Conservation (phyloP, 1,140 invertebrate species). For the Apolygus lucorum region DNA sequence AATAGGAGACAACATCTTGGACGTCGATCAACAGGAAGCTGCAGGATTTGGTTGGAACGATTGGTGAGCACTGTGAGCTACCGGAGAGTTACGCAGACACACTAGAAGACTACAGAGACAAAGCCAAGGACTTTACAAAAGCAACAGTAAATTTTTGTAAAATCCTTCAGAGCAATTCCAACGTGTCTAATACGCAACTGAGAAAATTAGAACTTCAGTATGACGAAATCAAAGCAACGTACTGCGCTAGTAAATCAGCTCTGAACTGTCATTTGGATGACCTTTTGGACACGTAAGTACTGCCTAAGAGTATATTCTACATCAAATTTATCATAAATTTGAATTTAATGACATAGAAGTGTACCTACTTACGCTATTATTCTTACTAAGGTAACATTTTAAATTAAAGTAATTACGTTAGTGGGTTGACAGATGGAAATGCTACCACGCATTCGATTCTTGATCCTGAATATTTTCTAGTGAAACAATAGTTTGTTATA, state of each 20-base stretch:
- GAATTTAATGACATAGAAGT: too few relatives aligned
- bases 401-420: too few relatives aligned
- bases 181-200: constrained; percentile 31
- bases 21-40: not conserved
- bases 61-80: not conserved
- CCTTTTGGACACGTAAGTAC: constrained; percentile 32
- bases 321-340: too few relatives aligned
- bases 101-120: constrained; percentile 29
- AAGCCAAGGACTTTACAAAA: constrained; percentile 30
- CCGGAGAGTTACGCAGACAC: not conserved
- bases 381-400: too few relatives aligned
- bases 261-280: constrained; percentile 32
- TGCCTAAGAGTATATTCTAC: too few relatives aligned
- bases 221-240: constrained; percentile 31
- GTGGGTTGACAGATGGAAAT: too few relatives aligned
- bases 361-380: too few relatives aligned
- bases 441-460: too few relatives aligned
- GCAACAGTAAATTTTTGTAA: constrained; percentile 34
- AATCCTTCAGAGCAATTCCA: constrained; percentile 29
- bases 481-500: too few relatives aligned
- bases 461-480: too few relatives aligned
- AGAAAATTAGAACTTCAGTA: constrained; percentile 33
- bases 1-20: not conserved
- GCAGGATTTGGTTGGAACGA: not conserved
- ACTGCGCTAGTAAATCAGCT: constrained; percentile 29